Conservation (phyloP, 1,140 invertebrate species). For the Trachymyrmex cornetzi region DNA sequence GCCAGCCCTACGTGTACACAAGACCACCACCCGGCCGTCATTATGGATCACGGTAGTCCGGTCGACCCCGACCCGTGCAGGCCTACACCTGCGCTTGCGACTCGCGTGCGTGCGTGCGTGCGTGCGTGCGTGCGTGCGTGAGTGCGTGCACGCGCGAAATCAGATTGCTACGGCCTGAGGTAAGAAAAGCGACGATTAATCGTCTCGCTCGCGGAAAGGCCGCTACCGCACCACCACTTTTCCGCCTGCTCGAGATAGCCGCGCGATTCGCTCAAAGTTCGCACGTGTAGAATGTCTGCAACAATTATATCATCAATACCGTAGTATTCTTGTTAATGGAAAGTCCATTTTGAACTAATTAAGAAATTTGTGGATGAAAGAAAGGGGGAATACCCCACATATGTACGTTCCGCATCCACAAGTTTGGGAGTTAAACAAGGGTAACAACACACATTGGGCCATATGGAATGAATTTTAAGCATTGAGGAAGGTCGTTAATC, state of each 20-base stretch:
- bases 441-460: background rate
- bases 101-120: constrained; percentile 42
- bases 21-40: constrained; percentile 77
- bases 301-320: background rate
- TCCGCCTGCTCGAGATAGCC: constrained; percentile 1
- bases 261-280: background rate
- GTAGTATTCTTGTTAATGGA: background rate
- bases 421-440: background rate
- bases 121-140: constrained; percentile 43
- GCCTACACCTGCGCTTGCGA: constrained; percentile 29
- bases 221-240: constrained; percentile 10
- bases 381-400: background rate
- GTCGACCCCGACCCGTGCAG: constrained; percentile 45
- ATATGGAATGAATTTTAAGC: constrained; percentile 13
- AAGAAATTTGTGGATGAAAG: background rate
- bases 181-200: constrained; percentile 58
- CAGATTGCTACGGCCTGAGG: constrained; percentile 42
- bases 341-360: background rate
- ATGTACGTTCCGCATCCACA: constrained; percentile 6
- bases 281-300: background rate
- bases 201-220: constrained; percentile 39
- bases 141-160: constrained; percentile 65
- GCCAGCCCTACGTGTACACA: constrained; percentile 83
- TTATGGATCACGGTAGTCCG: constrained; percentile 78
- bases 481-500: constrained; percentile 31